A percentile compares a stretch with the other conserved stretches of the same genome.
Conservation (phyloP, 2,797 vertebrate genomes). For the Spinibarbus caldwelli region DNA sequence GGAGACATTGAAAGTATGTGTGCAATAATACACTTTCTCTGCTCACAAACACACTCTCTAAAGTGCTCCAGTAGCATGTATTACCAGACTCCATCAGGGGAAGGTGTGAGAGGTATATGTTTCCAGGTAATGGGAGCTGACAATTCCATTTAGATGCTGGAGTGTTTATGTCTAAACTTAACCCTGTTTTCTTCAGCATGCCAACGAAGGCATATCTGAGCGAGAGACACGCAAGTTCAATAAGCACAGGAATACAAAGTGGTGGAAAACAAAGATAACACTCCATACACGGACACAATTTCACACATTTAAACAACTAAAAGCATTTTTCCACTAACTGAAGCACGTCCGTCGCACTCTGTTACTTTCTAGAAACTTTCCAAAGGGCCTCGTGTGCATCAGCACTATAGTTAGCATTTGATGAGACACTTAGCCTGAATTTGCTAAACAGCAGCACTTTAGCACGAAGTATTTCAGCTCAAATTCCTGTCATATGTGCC, state of each 20-base stretch:
- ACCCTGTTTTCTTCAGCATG: slow-evolving; percentile 25
- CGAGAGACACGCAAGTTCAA: background rate
- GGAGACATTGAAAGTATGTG: too few relatives aligned
- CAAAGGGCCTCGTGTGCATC: background rate
- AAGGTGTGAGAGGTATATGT: slow-evolving; percentile 44
- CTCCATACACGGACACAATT: background rate
- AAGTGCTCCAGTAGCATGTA: slow-evolving; percentile 33
- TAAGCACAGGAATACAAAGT: slow-evolving; percentile 21
- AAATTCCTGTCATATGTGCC: background rate
- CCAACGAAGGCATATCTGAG: slow-evolving; percentile 2
- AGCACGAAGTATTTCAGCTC: slow-evolving; percentile 22
- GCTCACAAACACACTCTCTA: too few relatives aligned
- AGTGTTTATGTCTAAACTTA: slow-evolving; percentile 43
- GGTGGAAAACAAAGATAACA: background rate
- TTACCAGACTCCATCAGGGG: slow-evolving; percentile 32
- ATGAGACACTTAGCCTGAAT: slow-evolving; percentile 32
- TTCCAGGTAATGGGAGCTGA: slow-evolving; percentile 47
- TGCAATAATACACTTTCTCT: too few relatives aligned
- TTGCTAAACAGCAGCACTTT: slow-evolving; percentile 48
- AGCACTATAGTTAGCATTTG: background rate
- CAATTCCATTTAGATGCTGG: slow-evolving; percentile 46
- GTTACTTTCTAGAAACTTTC: slow-evolving; percentile 15
- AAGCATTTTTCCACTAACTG: background rate
- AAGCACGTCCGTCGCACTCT: background rate
- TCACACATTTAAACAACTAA: slow-evolving; percentile 13